Base-by-base conservation (phyloP, 92 coral and sea anemone genomes). In the Phenganax marumi region DNA sequence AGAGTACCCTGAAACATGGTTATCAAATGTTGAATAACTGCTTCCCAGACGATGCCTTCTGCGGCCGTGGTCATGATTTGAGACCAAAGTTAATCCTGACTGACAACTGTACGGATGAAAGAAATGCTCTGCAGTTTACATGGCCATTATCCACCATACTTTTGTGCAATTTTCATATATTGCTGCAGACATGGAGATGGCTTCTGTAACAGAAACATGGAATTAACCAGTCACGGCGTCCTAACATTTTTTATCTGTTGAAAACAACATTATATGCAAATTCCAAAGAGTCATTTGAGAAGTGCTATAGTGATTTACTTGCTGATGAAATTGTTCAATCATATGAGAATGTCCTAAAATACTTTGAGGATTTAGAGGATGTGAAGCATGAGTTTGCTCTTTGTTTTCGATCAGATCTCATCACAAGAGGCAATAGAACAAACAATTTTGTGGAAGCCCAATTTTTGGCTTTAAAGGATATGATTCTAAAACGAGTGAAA, bases 401-500 rank as follows among this genome's bases (percentile, higher is more conserved):
- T 60, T 86, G 81, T 71, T 73, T 63, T 55, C 84, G 73, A 60
- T 80, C 85, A 72, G 52, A 80, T 53, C 70, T 89, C 22, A 83
- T 81, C 33, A 80, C 79, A 52, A 53, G 90, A 73, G 92, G 90
- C 50, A 89, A 89, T 70, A 85, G 81, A 82, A 80, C 90, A 39
- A 86, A 82, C 86, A 89, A 89, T 58, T 84, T 89, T 57, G 90
- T 79, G 19, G 90, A 89, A 76, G 86, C 88, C 17, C 90, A 86
- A 24, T 84, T 86, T 80, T 60, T 84, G 65, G 88, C 84, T 52
- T 88, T 84, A 12, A 89, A 89, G 60, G 92, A 89, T 74, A 66
- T 62, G 51, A 86, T 89, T 61, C 68, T 89, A 70, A 75, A 80
- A 75, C 58, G 90, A 63, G 78, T 48, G 17, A 87, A 89, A 52